A percentile compares a stretch with the other conserved stretches of the same genome.
Evolutionary conservation across 2,797 vertebrate species (phyloP).

Genomic region (Gallinago nigripennis): DNA sequence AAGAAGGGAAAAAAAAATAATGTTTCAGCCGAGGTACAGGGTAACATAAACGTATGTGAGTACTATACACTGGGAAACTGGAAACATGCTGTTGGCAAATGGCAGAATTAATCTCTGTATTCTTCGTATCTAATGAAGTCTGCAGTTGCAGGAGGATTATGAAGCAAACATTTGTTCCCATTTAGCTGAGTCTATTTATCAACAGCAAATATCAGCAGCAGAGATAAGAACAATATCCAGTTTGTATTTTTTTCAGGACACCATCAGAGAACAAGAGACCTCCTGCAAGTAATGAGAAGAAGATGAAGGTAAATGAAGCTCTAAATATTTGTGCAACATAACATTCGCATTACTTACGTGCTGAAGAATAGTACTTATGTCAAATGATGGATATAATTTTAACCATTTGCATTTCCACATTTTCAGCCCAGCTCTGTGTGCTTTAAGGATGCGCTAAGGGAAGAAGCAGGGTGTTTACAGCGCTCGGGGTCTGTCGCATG

Average conservation of each 20-base stretch:
- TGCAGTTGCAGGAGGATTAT: slow-evolving; percentile 27
- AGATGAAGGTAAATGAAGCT: slow-evolving; percentile 38
- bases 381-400: neutral
- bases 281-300: slow-evolving; percentile 50
- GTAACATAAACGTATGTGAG: neutral
- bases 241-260: slow-evolving; percentile 32
- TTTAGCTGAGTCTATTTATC: slow-evolving; percentile 22
- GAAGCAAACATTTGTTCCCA: slow-evolving; percentile 27
- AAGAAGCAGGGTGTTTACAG: neutral
- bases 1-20: neutral
- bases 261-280: slow-evolving; percentile 16
- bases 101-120: slow-evolving; percentile 3
- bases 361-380: neutral
- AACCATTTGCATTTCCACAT: neutral
- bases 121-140: slow-evolving; percentile 1
- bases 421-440: neutral
- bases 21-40: neutral
- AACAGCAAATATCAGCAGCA: slow-evolving; percentile 15
- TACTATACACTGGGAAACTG: neutral
- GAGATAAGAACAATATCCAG: slow-evolving; percentile 36
- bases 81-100: slow-evolving; percentile 16
- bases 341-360: neutral
- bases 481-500: neutral
- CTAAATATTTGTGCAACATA: neutral
- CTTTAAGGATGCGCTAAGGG: neutral